Evolutionary conservation across 1,140 invertebrate species (phyloP).

Genomic region (Drosophila lacteicornis): DNA sequence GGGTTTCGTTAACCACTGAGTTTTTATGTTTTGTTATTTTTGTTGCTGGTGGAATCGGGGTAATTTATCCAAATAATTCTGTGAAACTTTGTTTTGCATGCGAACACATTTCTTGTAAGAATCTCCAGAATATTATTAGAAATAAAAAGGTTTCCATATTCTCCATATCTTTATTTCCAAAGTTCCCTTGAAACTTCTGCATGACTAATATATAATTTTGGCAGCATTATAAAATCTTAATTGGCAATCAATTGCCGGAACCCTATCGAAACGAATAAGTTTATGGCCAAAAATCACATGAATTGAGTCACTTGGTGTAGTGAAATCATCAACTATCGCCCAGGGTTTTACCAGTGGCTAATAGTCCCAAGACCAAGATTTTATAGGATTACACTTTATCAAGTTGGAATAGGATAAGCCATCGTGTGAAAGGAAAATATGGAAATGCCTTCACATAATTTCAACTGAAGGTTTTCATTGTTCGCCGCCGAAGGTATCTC

Average conservation of each 20-base stretch:
- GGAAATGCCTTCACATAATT: not conserved
- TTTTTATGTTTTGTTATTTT: not conserved
- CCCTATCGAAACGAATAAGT: slow-evolving; percentile 18
- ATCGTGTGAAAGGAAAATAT: slow-evolving; percentile 34
- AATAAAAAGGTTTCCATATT: not conserved
- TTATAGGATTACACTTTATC: not conserved
- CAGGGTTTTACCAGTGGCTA: not conserved
- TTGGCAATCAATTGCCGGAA: slow-evolving; percentile 33
- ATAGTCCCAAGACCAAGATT: not conserved
- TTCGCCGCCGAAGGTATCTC: slow-evolving; percentile 27
- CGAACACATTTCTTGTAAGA: no score
- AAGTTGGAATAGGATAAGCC: not conserved
- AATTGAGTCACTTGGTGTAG: slow-evolving; percentile 37
- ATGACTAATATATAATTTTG: slow-evolving; percentile 15
- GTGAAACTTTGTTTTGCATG: no score
- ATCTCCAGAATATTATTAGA: no score
- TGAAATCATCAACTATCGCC: not conserved
- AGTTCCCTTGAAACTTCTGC: not conserved
- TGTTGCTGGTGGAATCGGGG: no score
- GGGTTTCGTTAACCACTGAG: no score
- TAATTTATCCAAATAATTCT: no score
- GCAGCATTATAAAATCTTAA: slow-evolving; percentile 25
- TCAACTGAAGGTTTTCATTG: slow-evolving; percentile 22
- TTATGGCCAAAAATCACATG: slow-evolving; percentile 24
- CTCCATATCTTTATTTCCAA: not conserved